A percentile compares a stretch with the other conserved stretches of the same genome.
Evolutionary conservation across 2,797 vertebrate genomes (phyloP).

Genomic region (Nannoperca australis): DNA sequence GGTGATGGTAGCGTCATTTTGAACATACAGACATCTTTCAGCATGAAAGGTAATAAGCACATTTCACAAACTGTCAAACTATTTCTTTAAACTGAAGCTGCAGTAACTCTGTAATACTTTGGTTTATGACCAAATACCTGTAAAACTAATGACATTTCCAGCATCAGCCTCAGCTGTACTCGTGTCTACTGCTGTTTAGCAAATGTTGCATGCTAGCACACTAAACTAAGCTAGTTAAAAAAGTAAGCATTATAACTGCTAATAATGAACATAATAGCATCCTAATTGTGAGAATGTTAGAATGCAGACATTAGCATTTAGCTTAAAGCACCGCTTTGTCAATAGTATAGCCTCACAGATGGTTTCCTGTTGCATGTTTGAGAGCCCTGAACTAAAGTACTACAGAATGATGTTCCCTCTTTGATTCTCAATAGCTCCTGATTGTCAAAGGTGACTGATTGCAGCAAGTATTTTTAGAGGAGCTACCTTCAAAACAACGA

Average conservation of each 20-base stretch:
- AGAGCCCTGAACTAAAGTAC: not conserved
- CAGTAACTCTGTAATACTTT: not conserved
- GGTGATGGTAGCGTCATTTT: not conserved
- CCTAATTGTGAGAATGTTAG: not conserved
- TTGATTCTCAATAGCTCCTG: conserved; percentile 41
- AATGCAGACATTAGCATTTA: not conserved
- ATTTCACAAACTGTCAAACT: not conserved
- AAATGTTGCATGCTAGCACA: not conserved
- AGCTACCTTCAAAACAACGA: not conserved
- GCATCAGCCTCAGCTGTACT: not conserved
- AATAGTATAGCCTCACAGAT: not conserved
- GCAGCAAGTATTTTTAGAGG: not conserved
- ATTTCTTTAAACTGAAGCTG: not conserved
- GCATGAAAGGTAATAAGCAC: not conserved
- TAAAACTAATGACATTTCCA: not conserved
- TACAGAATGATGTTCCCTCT: not conserved
- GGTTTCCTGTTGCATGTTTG: not conserved
- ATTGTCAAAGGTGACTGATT: conserved; percentile 63
- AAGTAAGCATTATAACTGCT: not conserved
- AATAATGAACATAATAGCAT: too few species aligned
- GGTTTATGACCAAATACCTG: not conserved
- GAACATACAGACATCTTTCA: not conserved
- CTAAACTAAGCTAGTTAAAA: not conserved
- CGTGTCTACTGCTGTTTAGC: not conserved
- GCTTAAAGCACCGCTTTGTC: not conserved